Evolutionary conservation across 2,797 vertebrate species (phyloP).

Genomic region (Phaenicophaeus curvirostris): DNA sequence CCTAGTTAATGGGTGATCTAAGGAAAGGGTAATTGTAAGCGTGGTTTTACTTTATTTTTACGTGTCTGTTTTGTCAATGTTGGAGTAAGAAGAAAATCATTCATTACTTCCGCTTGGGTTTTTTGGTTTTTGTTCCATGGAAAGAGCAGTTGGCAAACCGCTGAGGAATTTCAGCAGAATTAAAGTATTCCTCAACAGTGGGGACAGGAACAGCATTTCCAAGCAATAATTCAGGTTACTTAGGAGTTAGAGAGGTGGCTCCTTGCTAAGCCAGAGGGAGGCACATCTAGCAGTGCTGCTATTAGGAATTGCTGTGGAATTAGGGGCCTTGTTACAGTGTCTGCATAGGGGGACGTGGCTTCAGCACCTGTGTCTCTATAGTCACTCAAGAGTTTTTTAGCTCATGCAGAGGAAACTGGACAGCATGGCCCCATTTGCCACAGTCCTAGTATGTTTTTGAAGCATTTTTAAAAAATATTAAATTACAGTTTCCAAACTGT

Average conservation of each 20-base stretch:
- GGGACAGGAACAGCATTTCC: not conserved
- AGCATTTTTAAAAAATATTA: not conserved
- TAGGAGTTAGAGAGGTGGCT: not conserved
- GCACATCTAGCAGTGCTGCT: not conserved
- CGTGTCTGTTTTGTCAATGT: conserved; percentile 21
- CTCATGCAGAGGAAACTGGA: not conserved
- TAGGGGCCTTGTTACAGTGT: not conserved
- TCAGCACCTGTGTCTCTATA: not conserved
- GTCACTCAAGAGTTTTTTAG: not conserved
- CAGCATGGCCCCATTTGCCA: not conserved
- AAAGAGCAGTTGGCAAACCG: not conserved
- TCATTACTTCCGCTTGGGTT: not conserved
- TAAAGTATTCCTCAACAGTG: not conserved
- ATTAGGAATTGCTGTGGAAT: not conserved
- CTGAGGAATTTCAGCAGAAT: not conserved
- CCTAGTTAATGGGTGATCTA: not conserved
- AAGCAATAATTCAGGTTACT: not conserved
- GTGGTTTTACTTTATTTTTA: conserved; percentile 8
- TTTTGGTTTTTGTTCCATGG: not conserved
- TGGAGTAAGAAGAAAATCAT: not conserved
- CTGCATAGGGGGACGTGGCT: not conserved
- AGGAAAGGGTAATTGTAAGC: conserved; percentile 15
- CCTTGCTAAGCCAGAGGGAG: not conserved
- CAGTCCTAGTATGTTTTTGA: not conserved
- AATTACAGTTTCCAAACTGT: not conserved